Base-by-base conservation (phyloP, 2,888 invertebrate species). In the Monoplex corrugatus region DNA sequence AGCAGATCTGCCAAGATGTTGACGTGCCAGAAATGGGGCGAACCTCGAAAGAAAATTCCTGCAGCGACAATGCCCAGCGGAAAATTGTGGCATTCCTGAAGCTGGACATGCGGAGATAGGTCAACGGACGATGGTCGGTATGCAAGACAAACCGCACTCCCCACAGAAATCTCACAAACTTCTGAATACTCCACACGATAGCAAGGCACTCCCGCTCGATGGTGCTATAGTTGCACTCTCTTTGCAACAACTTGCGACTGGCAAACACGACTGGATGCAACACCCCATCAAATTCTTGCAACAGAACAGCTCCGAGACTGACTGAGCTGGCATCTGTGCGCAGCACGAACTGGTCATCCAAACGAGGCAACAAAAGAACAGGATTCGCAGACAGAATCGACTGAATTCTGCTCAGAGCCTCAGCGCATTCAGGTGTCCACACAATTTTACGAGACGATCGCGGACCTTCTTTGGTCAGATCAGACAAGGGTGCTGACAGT, bases 381-480 rank as follows among this genome's bases (percentile, higher is more conserved):
- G 90, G 91, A 40, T 91, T 72, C 35, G 86, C 63, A 6, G 87
- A 90, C 19, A 92, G 72, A 35, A 88, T 80, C 28, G 82, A 35
- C 80, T 92, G 89, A 35, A 91, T 72, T 6, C 32, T 72, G 5
- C 89, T 38, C 68, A 92, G 91, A 23, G 92, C 88, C 19, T 82
- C 83, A n/a, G 91, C 84, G 87, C 89, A 90, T 19, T 89, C 87
- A 16, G 88, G 82, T 32, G 87, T 85, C 91, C 92, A 92, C 63
- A 83, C 68, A 32, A 35, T 45, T 75, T 16, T 68, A 28, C 63
- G 63, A 28, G 63, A 68, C 63, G 63, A 68, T 28, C 63, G 63
- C 28, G n/a, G 63, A 68, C 63, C 63, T n/a, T 68, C 63, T 3
- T 68, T 68, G 63, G 63, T 68, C 63, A 92, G 72, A 28, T 44